Percentiles rank a stretch among this genome's conserved stretches.
These are phyloP conservation scores for Gryon sp. DNA, from an alignment of 1,140 invertebrate genomes.

Conservation along the genomic window DNA sequence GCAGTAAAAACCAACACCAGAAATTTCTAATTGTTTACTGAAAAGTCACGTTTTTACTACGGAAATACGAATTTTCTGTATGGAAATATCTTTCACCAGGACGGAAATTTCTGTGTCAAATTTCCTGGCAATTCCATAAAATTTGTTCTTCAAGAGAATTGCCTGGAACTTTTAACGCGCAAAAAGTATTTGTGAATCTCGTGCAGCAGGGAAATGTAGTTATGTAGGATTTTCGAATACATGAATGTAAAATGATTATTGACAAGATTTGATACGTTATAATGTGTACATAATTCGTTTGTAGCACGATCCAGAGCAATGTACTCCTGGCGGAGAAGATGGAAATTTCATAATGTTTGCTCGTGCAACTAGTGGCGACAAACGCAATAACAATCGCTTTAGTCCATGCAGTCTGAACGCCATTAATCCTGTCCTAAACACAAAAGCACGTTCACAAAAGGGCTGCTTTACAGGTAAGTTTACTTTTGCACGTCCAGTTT, in stretches of 20 bases:
- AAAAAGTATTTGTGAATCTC: too few species aligned
- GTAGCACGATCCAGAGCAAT: slow-evolving; percentile 96
- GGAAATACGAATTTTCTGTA: too few species aligned
- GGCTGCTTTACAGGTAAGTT: slow-evolving; percentile 93
- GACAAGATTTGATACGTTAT: slow-evolving; percentile 51
- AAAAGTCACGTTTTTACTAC: too few species aligned
- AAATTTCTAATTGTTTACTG: too few species aligned
- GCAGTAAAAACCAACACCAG: too few species aligned
- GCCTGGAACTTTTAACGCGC: too few species aligned
- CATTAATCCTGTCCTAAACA: slow-evolving; percentile 96
- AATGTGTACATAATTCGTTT: slow-evolving; percentile 68
- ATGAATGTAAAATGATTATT: slow-evolving; percentile 42
- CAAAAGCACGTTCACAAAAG: slow-evolving; percentile 92
- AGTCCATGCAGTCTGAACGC: slow-evolving; percentile 95
- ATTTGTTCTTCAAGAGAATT: too few species aligned
- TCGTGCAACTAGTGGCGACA: slow-evolving; percentile 96
- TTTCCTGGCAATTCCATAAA: too few species aligned
- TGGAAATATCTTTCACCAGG: too few species aligned
- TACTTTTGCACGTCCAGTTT: slow-evolving; percentile 34
- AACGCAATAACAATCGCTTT: slow-evolving; percentile 97
- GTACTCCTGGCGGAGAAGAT: slow-evolving; percentile 94
- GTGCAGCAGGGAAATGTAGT: too few species aligned
- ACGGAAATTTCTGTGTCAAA: too few species aligned
- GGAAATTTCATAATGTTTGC: slow-evolving; percentile 99
- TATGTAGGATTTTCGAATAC: too few species aligned